These are phyloP conservation scores for Dendrolimus houi DNA, from an alignment of 2,888 invertebrate species.

Conservation along the genomic window DNA sequence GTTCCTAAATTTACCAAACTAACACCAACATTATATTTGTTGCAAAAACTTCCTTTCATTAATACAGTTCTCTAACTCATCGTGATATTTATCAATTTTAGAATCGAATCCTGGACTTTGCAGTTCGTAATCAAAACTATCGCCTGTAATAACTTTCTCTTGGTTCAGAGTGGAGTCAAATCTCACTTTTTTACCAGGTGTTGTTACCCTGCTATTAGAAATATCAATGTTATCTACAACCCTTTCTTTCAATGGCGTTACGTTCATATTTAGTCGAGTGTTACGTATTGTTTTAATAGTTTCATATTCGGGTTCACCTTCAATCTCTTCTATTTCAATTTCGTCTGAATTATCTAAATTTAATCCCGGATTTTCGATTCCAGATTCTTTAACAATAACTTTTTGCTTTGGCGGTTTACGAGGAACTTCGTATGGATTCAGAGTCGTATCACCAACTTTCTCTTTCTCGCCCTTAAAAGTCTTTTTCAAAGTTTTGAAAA, in stretches of 20 bases:
- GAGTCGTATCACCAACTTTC: constrained; percentile 40
- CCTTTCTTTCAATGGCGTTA: constrained; percentile 54
- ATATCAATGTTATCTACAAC: constrained; percentile 36
- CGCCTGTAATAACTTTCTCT: constrained; percentile 66
- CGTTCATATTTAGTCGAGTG: constrained; percentile 58
- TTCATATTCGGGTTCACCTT: constrained; percentile 61
- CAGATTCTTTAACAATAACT: constrained; percentile 39
- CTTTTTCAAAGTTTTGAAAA: constrained; percentile 60
- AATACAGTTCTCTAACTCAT: constrained; percentile 69
- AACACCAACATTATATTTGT: constrained; percentile 42
- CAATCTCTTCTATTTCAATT: constrained; percentile 57
- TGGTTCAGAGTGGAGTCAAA: constrained; percentile 67
- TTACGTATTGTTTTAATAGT: constrained; percentile 61
- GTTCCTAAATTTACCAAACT: no score
- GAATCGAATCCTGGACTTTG: constrained; percentile 65
- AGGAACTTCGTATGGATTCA: constrained; percentile 68
- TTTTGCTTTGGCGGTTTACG: constrained; percentile 51
- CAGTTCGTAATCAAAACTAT: constrained; percentile 61
- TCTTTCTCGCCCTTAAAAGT: constrained; percentile 67
- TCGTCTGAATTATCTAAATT: constrained; percentile 66
- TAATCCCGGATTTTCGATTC: constrained; percentile 63
- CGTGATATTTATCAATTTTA: constrained; percentile 67
- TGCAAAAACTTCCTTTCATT: constrained; percentile 66
- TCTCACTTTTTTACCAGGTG: constrained; percentile 62
- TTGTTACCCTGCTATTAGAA: constrained; percentile 46